Conservation (phyloP, 2,113 vertebrate species). For the Rhagologus leucostigma region DNA sequence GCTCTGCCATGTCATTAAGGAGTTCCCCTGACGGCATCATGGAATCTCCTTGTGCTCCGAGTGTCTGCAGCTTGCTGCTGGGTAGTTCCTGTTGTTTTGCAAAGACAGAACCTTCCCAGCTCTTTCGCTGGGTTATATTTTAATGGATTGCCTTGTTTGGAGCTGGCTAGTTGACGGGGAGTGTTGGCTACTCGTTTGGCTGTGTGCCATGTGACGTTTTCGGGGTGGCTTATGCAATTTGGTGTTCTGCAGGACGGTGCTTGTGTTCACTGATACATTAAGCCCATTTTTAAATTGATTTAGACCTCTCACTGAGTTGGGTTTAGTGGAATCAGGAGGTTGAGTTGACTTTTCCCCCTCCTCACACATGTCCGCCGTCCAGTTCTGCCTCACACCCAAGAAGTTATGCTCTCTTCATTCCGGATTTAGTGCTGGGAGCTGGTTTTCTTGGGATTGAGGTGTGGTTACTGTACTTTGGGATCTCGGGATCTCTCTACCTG, state of each 20-base stretch:
- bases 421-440: neutral
- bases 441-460: neutral
- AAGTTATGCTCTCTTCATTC: neutral
- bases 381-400: neutral
- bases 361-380: neutral
- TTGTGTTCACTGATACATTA: neutral
- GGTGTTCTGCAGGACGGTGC: neutral
- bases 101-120: neutral
- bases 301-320: neutral
- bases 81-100: neutral
- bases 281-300: neutral
- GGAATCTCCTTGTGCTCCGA: constrained; percentile 19
- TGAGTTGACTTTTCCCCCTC: constrained; percentile 2
- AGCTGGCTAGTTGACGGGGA: neutral
- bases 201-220: neutral
- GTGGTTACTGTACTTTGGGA: neutral
- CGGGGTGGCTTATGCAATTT: neutral
- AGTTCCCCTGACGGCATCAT: constrained; percentile 51
- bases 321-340: constrained; percentile 1
- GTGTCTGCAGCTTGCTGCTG: constrained; percentile 24
- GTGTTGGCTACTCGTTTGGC: neutral
- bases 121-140: neutral
- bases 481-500: neutral
- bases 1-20: constrained; percentile 65
- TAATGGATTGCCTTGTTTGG: neutral